A percentile compares a stretch with the other conserved stretches of the same genome.
phyloP scores from a whole-genome alignment of 2,797 vertebrate species.

The Ctenopoma multispine region DNA sequence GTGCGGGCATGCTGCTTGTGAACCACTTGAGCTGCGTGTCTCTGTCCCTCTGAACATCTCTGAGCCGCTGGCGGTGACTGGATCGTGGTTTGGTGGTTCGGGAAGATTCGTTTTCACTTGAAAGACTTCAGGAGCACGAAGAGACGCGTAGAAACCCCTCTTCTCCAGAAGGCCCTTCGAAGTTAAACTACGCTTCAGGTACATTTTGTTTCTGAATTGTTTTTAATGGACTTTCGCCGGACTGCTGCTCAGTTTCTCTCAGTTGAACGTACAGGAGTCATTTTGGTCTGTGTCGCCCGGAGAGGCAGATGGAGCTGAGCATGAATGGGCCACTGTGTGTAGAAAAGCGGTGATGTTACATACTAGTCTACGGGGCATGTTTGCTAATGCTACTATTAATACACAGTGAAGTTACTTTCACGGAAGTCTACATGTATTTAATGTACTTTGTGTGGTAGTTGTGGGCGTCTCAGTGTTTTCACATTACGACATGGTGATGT shows the following conservation, averaged over 20 bases:
- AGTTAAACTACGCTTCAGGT: constrained; percentile 34
- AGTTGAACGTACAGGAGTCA: fast-evolving
- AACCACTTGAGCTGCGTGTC: constrained; percentile 4
- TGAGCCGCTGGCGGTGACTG: not conserved
- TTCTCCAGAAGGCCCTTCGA: not conserved
- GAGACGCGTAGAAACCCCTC: constrained; percentile 3
- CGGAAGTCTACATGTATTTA: no score
- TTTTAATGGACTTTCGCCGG: fast-evolving
- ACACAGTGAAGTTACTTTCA: no score
- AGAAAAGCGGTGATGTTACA: not conserved
- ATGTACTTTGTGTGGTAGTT: no score
- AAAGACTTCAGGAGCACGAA: not conserved
- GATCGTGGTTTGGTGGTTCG: not conserved
- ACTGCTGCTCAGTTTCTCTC: not conserved
- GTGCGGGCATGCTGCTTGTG: no score
- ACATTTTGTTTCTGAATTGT: not conserved
- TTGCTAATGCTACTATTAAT: no score
- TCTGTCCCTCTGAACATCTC: not conserved
- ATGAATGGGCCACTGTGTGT: constrained; percentile 54
- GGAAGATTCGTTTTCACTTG: not conserved
- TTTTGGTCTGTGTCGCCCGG: not conserved
- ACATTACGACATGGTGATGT: no score
- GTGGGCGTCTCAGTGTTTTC: no score
- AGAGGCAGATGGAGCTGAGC: constrained; percentile 22
- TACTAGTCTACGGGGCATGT: not conserved